Percentiles rank a stretch among this genome's conserved stretches.
Evolutionary conservation across 1,140 invertebrate genomes (phyloP).

Genomic region (Nautilus pompilius): DNA sequence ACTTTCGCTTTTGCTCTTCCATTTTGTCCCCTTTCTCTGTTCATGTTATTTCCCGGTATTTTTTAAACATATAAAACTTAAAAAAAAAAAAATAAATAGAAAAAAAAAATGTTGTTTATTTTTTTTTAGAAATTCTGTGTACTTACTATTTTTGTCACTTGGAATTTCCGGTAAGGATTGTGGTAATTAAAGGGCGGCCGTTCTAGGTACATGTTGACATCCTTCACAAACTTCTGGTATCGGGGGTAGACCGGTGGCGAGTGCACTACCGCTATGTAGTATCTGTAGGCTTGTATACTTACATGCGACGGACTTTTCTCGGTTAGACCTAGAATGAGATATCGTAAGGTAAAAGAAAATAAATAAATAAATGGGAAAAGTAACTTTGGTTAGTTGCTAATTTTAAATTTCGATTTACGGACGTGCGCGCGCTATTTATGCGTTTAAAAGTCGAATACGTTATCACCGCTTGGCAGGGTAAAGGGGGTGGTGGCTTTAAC

Average conservation of each 20-base stretch:
- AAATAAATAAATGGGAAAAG: too few species aligned
- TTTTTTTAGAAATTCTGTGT: too few species aligned
- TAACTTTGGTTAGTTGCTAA: too few species aligned
- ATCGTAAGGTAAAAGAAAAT: too few species aligned
- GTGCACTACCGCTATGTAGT: constrained; percentile 44
- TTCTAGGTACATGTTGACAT: constrained; percentile 46
- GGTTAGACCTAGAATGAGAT: too few species aligned
- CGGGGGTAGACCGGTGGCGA: constrained; percentile 40
- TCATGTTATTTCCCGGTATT: too few species aligned
- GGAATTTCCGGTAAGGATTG: constrained; percentile 23
- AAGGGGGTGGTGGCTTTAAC: neutral
- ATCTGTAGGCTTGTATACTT: constrained; percentile 41
- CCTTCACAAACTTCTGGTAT: constrained; percentile 31
- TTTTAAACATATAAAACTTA: too few species aligned
- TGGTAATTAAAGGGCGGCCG: constrained; percentile 43
- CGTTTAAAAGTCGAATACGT: neutral
- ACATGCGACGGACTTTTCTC: too few species aligned
- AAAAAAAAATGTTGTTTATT: too few species aligned
- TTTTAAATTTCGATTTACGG: neutral
- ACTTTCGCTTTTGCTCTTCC: too few species aligned
- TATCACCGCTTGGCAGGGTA: neutral
- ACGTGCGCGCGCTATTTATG: neutral
- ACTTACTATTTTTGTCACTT: constrained; percentile 26
- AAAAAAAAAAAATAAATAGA: too few species aligned
- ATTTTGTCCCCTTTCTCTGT: too few species aligned